phyloP scores from a whole-genome alignment of 2,888 invertebrate genomes.

The Helleia helle region DNA sequence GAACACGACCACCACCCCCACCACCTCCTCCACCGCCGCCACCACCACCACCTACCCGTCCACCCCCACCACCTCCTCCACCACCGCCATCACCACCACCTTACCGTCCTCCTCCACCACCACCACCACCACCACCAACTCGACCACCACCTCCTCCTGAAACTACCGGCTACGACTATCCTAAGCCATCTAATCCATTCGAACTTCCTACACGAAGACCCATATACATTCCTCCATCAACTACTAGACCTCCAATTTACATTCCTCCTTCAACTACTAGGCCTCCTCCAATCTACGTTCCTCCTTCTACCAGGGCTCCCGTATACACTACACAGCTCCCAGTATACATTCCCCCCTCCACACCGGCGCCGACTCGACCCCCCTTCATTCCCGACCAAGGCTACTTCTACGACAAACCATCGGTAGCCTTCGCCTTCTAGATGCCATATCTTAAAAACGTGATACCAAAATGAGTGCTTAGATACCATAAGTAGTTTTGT shows the following conservation, averaged over 20 bases:
- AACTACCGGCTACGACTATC: constrained; percentile 36
- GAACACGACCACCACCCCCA: constrained; percentile 1
- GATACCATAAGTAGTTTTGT: constrained; percentile 11
- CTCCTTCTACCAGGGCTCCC: constrained; percentile 38
- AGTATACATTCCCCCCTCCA: constrained; percentile 27
- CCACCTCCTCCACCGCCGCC: constrained; percentile 12
- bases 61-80: constrained; percentile 9
- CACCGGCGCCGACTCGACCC: constrained; percentile 39
- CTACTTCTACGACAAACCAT: constrained; percentile 60
- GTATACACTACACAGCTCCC: no score
- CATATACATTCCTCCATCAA: constrained; percentile 21
- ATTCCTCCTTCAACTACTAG: constrained; percentile 30
- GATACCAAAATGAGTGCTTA: constrained; percentile 49
- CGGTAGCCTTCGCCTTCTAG: constrained; percentile 58
- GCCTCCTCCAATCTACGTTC: constrained; percentile 27
- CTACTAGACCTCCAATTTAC: constrained; percentile 24
- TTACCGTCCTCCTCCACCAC: constrained; percentile 22
- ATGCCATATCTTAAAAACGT: constrained; percentile 54
- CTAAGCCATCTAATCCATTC: constrained; percentile 29
- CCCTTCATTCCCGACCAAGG: constrained; percentile 52
- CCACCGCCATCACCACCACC: background rate
- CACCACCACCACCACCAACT: constrained; percentile 21
- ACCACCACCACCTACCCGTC: constrained; percentile 10
- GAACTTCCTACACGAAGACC: constrained; percentile 25
- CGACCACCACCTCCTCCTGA: constrained; percentile 20